Evolutionary conservation across 2,888 invertebrate species (phyloP), one percentile per base, ranked within the genome.

Genomic region (Helobdella robusta): DNA sequence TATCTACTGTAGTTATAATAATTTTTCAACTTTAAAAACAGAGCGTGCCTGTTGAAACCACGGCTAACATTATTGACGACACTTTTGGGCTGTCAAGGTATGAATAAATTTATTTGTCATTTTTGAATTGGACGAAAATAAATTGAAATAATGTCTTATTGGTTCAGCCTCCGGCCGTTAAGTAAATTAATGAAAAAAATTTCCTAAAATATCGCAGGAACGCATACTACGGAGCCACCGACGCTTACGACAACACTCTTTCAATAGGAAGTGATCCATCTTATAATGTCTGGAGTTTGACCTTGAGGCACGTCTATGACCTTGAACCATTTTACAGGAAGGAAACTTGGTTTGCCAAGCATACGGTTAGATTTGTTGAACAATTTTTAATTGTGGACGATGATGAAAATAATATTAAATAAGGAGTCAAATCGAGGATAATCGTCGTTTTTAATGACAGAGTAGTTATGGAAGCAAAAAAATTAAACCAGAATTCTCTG

Each of bases 21-120:
- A 6, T 20, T 6, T 50, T 50, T n/a, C n/a, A n/a, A n/a, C n/a
- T n/a, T n/a, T n/a, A n/a, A n/a, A n/a, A n/a, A n/a, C n/a, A 65
- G 65, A 40, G 35, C 8, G 23, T 65, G 6, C 48, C 40, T 30
- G 40, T 25, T 0, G 65, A 60, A 11, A 59, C 35, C 36, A 65
- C 60, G 54, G 50, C 36, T 52, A 59, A 65, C 35, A 32, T 65
- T 50, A 50, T 60, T n/a, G 65, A 65, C 35, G 65, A 65, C 40
- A 36, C 59, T 30, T 65, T 65, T 40, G 46, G 46, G 23, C 52
- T 65, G 28, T 34, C 65, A n/a, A 65, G 65, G 65, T 65, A 15
- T 40, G 44, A 56, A 52, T 23, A 15, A 18, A 52, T 23, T 20
- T 23, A 52, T 23, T 40, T 40, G 18, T 40, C 18, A 15, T 15